These are phyloP conservation scores for Ceuthmochares aereus DNA, from an alignment of 2,113 vertebrate genomes.

Conservation along the genomic window DNA sequence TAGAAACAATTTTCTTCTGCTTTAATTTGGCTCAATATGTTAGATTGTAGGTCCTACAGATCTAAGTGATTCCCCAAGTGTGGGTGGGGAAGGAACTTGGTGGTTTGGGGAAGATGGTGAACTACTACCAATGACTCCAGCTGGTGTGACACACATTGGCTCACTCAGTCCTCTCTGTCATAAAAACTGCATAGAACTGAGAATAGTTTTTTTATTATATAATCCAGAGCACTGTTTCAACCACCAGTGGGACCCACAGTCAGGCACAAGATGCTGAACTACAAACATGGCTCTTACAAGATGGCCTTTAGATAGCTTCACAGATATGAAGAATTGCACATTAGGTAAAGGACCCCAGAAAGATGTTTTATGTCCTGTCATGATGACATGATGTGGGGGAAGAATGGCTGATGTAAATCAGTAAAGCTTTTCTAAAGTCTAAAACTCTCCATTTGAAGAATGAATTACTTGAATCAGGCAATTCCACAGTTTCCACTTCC, in stretches of 20 bases:
- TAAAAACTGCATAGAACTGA: background rate
- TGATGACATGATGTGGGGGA: background rate
- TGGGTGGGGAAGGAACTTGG: background rate
- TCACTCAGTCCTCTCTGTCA: background rate
- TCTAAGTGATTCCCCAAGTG: too few relatives aligned
- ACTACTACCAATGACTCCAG: background rate
- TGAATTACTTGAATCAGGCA: background rate
- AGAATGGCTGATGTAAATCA: background rate
- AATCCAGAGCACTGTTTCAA: background rate
- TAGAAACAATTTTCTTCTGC: background rate
- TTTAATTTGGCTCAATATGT: background rate
- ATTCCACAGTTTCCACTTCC: background rate
- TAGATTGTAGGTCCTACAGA: background rate
- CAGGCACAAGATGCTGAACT: background rate
- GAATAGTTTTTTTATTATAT: background rate
- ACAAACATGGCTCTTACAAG: background rate
- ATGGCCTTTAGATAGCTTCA: background rate
- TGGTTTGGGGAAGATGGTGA: background rate
- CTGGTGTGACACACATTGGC: background rate
- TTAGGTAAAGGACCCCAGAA: background rate
- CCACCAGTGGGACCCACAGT: background rate
- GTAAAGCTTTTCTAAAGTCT: background rate
- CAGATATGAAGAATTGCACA: background rate
- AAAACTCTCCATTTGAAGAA: background rate
- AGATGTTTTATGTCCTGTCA: background rate